phyloP scores from a whole-genome alignment of 1,140 invertebrate species.

The Hydropsyche tenuis region DNA sequence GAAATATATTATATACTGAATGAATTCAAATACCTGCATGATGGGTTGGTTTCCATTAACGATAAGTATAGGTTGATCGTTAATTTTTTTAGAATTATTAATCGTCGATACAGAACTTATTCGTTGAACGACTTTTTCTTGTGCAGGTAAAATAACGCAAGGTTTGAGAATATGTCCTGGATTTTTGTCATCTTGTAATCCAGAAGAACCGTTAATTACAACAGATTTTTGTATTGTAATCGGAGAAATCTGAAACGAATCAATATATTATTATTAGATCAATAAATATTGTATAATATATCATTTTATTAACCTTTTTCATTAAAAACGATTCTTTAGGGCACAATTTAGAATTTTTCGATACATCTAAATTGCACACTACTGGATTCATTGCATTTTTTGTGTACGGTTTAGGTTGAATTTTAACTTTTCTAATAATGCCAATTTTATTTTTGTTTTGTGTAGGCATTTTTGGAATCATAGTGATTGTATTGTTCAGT shows the following conservation, averaged over 20 bases:
- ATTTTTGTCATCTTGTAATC: not conserved
- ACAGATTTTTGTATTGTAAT: not conserved
- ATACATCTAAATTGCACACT: not conserved
- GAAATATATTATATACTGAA: not conserved
- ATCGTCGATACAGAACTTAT: not conserved
- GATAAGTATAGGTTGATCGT: slow-evolving; percentile 10
- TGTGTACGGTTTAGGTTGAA: slow-evolving; percentile 46
- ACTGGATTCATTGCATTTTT: slow-evolving; percentile 9
- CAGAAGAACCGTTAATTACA: no score
- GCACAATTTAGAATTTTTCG: no score
- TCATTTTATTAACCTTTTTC: no score
- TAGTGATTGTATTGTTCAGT: not conserved
- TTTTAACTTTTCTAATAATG: slow-evolving; percentile 42
- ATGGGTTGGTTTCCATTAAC: slow-evolving; percentile 2
- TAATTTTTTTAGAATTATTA: not conserved
- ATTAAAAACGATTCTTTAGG: no score
- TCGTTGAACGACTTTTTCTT: slow-evolving; percentile 18
- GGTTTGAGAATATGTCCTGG: not conserved
- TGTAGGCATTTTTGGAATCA: slow-evolving; percentile 10
- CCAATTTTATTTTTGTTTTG: slow-evolving; percentile 28
- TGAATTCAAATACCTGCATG: slow-evolving; percentile 6
- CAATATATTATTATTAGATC: not conserved
- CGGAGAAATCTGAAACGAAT: not conserved
- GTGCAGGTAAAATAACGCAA: slow-evolving; percentile 28
- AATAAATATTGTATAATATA: not conserved